Evolutionary conservation across 2,113 vertebrate genomes (phyloP).

Genomic region (Neoarius graeffei): DNA sequence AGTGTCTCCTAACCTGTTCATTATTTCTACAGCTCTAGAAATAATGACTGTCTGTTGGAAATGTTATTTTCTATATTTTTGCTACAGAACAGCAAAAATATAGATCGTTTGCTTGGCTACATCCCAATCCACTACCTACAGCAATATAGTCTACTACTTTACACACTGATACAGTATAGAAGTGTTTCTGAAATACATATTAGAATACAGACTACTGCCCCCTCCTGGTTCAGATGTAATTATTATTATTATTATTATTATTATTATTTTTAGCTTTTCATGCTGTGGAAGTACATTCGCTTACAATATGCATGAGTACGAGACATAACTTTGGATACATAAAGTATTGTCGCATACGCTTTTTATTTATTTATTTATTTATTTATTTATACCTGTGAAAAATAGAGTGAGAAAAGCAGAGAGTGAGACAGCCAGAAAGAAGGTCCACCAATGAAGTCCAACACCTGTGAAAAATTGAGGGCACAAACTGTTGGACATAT

Average conservation of each 20-base stretch:
- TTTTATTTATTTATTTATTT: neutral
- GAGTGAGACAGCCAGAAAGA: neutral
- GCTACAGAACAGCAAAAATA: neutral
- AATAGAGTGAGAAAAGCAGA: neutral
- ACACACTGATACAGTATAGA: neutral
- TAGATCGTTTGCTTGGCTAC: neutral
- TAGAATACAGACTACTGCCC: neutral
- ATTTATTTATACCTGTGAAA: neutral
- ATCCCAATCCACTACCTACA: neutral
- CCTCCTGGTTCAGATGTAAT: neutral
- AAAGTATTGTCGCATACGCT: too few relatives aligned
- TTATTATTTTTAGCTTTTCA: neutral
- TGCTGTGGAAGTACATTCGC: too few relatives aligned
- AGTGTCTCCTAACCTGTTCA: neutral
- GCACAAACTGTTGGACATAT: slow-evolving; percentile 56
- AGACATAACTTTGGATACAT: neutral
- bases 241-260: neutral
- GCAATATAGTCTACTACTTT: neutral
- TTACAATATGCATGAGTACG: neutral
- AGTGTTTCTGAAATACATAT: neutral
- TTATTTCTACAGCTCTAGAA: neutral
- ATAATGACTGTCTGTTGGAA: neutral
- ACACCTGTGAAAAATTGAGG: slow-evolving; percentile 50
- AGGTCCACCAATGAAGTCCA: slow-evolving; percentile 7
- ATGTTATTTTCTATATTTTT: neutral